phyloP scores from a whole-genome alignment of 2,888 invertebrate genomes.

The Clusia tigrina region DNA sequence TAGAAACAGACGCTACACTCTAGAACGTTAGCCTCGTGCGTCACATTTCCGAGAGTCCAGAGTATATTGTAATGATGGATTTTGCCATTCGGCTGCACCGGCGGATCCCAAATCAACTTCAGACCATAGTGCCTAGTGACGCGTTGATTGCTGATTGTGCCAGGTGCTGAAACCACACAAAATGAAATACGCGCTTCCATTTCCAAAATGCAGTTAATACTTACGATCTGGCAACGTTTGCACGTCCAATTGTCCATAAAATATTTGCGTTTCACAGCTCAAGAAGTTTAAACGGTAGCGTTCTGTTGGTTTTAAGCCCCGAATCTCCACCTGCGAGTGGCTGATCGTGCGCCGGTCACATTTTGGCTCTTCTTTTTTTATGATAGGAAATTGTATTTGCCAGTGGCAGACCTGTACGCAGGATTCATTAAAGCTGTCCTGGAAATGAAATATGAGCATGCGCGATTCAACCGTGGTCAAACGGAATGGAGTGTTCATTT shows the following conservation, averaged over 20 bases:
- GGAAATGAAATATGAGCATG: constrained; percentile 55
- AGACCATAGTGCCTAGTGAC: constrained; percentile 57
- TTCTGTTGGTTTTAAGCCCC: constrained; percentile 50
- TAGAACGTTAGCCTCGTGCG: constrained; percentile 56
- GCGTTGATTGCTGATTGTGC: constrained; percentile 59
- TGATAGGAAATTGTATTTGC: constrained; percentile 47
- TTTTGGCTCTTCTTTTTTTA: constrained; percentile 49
- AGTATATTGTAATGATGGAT: constrained; percentile 60
- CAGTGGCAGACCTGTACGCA: constrained; percentile 57
- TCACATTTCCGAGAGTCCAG: constrained; percentile 60
- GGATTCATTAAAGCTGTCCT: constrained; percentile 52
- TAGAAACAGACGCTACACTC: constrained; percentile 53
- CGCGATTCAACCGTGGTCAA: constrained; percentile 58
- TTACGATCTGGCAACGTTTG: constrained; percentile 62
- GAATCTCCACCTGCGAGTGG: constrained; percentile 51
- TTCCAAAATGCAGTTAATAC: constrained; percentile 28
- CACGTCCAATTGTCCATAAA: constrained; percentile 58
- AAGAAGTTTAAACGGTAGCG: constrained; percentile 56
- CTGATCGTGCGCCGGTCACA: constrained; percentile 50
- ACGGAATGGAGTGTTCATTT: constrained; percentile 53
- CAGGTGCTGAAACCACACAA: constrained; percentile 52
- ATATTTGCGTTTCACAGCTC: constrained; percentile 53
- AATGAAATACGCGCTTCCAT: neutral
- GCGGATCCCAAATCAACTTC: constrained; percentile 61
- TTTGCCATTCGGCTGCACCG: constrained; percentile 60